These are phyloP conservation scores for Parauchenoglanis punctatus DNA, from an alignment of 2,797 vertebrate genomes.

Conservation along the genomic window DNA sequence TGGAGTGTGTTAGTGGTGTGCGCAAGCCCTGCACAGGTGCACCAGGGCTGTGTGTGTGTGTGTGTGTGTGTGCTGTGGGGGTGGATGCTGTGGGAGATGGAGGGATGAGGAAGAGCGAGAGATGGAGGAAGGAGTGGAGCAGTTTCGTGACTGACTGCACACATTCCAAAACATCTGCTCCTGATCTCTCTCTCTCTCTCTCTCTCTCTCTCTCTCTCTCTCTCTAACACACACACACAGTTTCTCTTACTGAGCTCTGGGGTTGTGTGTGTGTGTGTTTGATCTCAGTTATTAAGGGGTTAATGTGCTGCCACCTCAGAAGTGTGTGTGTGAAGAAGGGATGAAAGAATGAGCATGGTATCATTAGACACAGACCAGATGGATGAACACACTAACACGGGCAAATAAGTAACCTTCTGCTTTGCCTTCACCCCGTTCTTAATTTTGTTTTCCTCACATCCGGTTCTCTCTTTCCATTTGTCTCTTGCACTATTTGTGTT, in stretches of 20 bases:
- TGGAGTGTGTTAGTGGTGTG: conserved; percentile 16
- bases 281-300: conserved; percentile 38
- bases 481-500: conserved; percentile 8
- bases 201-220: conserved; percentile 56
- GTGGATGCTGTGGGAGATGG: neutral
- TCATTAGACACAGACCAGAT: conserved; percentile 26
- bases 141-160: conserved; percentile 74
- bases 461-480: neutral
- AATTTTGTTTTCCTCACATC: neutral
- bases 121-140: conserved; percentile 37
- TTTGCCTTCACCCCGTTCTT: neutral
- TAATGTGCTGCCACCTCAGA: conserved; percentile 35
- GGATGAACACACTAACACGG: conserved; percentile 21
- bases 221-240: conserved; percentile 56
- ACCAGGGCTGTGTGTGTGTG: neutral
- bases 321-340: conserved; percentile 48
- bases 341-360: conserved; percentile 48
- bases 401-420: conserved; percentile 14
- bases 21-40: conserved; percentile 19
- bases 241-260: neutral
- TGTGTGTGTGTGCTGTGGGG: conserved; percentile 6
- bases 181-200: conserved; percentile 61
- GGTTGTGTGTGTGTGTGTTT: neutral
- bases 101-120: neutral
- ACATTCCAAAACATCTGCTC: conserved; percentile 77